Evolutionary conservation across 35 echinoderm and acorn worm genomes (phyloP).

Genomic region (Heliocidaris erythrogramma): DNA sequence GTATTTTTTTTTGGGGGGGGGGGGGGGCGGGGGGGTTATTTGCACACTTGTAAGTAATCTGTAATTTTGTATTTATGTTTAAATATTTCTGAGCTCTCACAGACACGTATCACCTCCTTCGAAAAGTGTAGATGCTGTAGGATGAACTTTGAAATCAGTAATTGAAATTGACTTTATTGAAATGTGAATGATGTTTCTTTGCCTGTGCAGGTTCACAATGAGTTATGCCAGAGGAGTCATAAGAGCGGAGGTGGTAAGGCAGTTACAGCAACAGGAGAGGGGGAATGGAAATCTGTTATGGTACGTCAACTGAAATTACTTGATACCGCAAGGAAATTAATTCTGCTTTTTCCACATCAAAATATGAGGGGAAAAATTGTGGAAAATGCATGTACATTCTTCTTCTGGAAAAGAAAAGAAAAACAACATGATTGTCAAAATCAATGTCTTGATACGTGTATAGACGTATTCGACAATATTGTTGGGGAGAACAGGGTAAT

Average conservation of each 20-base stretch:
- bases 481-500: too few relatives aligned
- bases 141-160: neutral
- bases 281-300: conserved; percentile 66
- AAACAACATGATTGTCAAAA: too few relatives aligned
- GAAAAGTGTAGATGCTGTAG: neutral
- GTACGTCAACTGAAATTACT: conserved; percentile 48
- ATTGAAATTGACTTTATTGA: neutral
- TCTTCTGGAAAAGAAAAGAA: too few relatives aligned
- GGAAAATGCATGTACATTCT: too few relatives aligned
- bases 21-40: too few relatives aligned
- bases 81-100: too few relatives aligned
- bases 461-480: too few relatives aligned
- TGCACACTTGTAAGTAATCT: neutral
- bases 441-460: too few relatives aligned
- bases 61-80: neutral
- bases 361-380: neutral
- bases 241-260: neutral
- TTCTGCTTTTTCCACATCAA: neutral
- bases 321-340: neutral
- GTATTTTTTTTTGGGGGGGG: too few relatives aligned
- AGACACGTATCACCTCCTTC: neutral
- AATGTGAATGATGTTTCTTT: conserved; percentile 5
- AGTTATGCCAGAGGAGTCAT: conserved; percentile 67
- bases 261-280: conserved; percentile 76
- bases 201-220: conserved; percentile 73